Evolutionary conservation across 2,888 invertebrate genomes (phyloP), one percentile per base, ranked within the genome.

Genomic region (Entomobrya multifasciata): DNA sequence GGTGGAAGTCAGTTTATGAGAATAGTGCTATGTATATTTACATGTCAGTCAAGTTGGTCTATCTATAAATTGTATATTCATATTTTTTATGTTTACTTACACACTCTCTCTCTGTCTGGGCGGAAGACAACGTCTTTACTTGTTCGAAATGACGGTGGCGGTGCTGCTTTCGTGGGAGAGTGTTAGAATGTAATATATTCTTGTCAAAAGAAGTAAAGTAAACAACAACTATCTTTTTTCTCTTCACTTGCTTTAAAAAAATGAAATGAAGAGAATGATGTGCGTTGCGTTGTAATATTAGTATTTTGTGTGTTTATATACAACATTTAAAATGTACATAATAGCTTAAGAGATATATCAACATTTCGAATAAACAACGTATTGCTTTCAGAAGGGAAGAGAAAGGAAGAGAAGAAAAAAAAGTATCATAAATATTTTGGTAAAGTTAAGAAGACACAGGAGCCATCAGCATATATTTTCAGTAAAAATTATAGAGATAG

Each of bases 121-220:
- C n/a, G n/a, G 17, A 52, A 52, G 15, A 52, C n/a, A 52, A 17
- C 15, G 52, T 17, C 6, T 52, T 52, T 17, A n/a, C 30, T 11
- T 70, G 44, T 70, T 44, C 20, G 36, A 6, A 8, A 8, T 36
- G 36, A 8, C 30, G 2, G 27, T 27, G 30, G 27, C 25, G 20
- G 6, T n/a, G 25, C 4, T 65, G 30, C 36, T 20, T 57, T 22
- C 22, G 20, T 44, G 25, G 17, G 49, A 52, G 25, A 52, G 52
- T 74, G 70, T 44, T 27, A 74, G 74, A 74, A 49, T 30, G 74
- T 74, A 74, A 74, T 74, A 74, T 74, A 52, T 74, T 52, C 74
- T 30, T 74, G 74, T 74, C 74, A 74, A 52, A 74, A 74, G 52
- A 17, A 74, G 70, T 70, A 70, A 70, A 70, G 70, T 70, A 70